phyloP scores from a whole-genome alignment of 2,888 invertebrate genomes.

The Cephus rjabovi region DNA sequence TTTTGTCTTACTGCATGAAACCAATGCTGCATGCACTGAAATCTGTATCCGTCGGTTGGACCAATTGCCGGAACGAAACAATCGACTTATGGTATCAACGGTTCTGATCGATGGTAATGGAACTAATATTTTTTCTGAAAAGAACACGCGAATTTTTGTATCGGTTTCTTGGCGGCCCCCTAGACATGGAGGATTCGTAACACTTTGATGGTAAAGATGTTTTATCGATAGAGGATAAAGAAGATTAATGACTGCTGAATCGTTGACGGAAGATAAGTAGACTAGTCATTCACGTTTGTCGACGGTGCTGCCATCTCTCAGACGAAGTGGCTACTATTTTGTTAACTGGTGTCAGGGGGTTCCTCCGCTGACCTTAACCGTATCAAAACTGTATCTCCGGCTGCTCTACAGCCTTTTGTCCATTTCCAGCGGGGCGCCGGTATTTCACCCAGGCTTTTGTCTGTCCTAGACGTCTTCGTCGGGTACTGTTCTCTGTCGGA shows the following conservation, averaged over 20 bases:
- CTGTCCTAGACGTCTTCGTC: too few relatives aligned
- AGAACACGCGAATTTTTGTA: not conserved
- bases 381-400: too few relatives aligned
- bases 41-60: not conserved
- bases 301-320: not conserved
- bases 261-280: not conserved
- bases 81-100: not conserved
- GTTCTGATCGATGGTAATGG: not conserved
- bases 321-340: too few relatives aligned
- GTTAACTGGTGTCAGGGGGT: accelerated
- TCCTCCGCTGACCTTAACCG: too few relatives aligned
- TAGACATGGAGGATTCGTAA: not conserved
- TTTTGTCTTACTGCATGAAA: not conserved
- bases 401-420: too few relatives aligned
- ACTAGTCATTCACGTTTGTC: not conserved
- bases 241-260: not conserved
- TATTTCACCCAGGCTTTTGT: too few relatives aligned
- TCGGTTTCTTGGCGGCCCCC: not conserved
- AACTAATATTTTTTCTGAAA: not conserved
- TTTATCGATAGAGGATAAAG: not conserved
- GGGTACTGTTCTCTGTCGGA: too few relatives aligned
- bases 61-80: not conserved
- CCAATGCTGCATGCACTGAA: not conserved
- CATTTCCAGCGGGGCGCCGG: too few relatives aligned
- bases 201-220: not conserved